These are phyloP conservation scores for Geodia barretti DNA, from an alignment of 37 sponge, comb jelly and placozoan species.

Conservation along the genomic window DNA sequence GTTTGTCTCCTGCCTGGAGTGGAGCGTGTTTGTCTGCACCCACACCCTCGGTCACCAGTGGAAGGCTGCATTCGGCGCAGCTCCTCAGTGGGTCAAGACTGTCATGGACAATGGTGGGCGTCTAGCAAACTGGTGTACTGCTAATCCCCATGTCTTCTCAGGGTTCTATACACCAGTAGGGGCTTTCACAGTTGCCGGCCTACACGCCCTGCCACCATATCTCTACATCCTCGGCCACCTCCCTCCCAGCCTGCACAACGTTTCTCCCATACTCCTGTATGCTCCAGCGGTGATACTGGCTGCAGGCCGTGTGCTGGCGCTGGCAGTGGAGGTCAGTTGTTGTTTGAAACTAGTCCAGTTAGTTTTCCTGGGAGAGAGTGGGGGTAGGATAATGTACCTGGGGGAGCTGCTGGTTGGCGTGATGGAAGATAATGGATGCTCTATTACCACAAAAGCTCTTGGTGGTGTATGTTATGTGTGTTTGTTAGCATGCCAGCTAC, in stretches of 20 bases:
- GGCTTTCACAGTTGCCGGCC: conserved; percentile 43
- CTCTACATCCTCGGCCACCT: conserved; percentile 45
- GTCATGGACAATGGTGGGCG: conserved; percentile 77
- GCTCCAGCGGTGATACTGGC: conserved; percentile 34
- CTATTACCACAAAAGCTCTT: too few species aligned
- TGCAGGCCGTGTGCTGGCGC: conserved; percentile 32
- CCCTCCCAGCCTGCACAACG: background rate
- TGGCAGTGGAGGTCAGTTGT: conserved; percentile 59
- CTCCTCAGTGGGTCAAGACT: conserved; percentile 72
- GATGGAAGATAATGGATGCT: background rate
- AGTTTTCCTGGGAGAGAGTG: background rate
- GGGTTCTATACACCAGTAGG: conserved; percentile 63
- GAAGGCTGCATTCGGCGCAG: conserved; percentile 62
- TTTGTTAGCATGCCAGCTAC: background rate
- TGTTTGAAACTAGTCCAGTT: background rate
- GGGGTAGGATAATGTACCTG: background rate
- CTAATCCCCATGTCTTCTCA: background rate
- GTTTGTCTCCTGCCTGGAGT: conserved; percentile 56
- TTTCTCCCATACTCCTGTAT: background rate
- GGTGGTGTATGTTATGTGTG: conserved; percentile 9
- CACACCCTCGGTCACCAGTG: conserved; percentile 56
- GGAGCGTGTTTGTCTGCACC: conserved; percentile 76
- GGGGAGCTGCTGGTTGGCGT: background rate
- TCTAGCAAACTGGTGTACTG: background rate
- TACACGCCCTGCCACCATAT: conserved; percentile 53